Percentiles rank a stretch among this genome's conserved stretches.
Evolutionary conservation across 1,140 invertebrate genomes (phyloP).

Genomic region (Helicorthomorpha holstii): DNA sequence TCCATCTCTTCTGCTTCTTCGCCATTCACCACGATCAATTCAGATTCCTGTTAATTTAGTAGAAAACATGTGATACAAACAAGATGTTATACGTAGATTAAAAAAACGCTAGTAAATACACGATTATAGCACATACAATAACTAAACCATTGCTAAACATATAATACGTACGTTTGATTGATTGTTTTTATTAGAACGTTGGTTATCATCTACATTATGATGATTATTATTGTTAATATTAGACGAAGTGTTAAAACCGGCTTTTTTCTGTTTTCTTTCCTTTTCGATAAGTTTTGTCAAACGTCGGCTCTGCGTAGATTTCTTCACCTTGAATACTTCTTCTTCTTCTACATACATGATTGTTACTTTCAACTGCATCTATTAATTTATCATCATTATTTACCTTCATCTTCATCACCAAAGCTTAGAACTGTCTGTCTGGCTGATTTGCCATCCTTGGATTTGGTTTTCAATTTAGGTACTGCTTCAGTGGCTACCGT

Average conservation of each 20-base stretch:
- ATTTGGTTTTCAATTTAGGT: slow-evolving; percentile 8
- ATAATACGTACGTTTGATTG: slow-evolving; percentile 9
- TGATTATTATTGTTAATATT: neutral
- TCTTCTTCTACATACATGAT: slow-evolving; percentile 40
- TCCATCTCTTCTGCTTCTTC: slow-evolving; percentile 15
- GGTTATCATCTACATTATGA: slow-evolving; percentile 38
- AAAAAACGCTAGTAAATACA: too few species aligned
- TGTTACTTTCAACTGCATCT: neutral
- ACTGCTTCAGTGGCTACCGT: neutral
- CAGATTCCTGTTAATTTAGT: too few species aligned
- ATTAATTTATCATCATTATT: slow-evolving; percentile 7
- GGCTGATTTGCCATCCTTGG: slow-evolving; percentile 5
- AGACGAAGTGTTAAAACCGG: too few species aligned
- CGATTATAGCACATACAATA: too few species aligned
- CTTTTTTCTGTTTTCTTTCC: slow-evolving; percentile 43
- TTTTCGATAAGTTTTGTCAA: slow-evolving; percentile 71
- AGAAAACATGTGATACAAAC: slow-evolving; percentile 14
- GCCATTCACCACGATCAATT: slow-evolving; percentile 13
- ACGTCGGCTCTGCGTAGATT: slow-evolving; percentile 80
- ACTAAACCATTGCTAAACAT: slow-evolving; percentile 3
- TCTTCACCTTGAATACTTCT: slow-evolving; percentile 85
- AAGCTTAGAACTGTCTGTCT: slow-evolving; percentile 58
- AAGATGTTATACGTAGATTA: too few species aligned
- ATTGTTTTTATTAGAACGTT: slow-evolving; percentile 13
- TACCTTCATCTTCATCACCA: slow-evolving; percentile 55